phyloP scores from a whole-genome alignment of 2,888 invertebrate genomes.

The Lordiphosa andalusiaca region DNA sequence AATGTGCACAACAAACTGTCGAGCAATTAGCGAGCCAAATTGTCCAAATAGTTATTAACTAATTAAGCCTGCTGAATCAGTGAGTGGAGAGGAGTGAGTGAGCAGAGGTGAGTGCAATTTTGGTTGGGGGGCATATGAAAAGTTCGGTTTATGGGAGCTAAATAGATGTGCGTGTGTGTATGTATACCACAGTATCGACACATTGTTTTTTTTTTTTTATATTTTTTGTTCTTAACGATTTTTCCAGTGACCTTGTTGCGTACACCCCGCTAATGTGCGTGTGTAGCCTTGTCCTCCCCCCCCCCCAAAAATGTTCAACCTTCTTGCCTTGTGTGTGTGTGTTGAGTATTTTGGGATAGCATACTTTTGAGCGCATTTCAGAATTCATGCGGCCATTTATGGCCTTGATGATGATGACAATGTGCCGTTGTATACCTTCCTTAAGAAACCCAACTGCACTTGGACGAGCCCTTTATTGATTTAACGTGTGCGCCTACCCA shows the following conservation, averaged over 20 bases:
- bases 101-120: too few species aligned
- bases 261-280: conserved; percentile 50
- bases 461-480: conserved; percentile 61
- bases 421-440: conserved; percentile 14
- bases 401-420: conserved; percentile 14
- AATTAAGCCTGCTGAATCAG: too few species aligned
- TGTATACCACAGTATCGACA: conserved; percentile 47
- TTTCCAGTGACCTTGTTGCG: conserved; percentile 81
- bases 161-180: conserved; percentile 30
- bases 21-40: too few species aligned
- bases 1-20: too few species aligned
- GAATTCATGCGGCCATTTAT: conserved; percentile 26
- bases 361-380: conserved; percentile 46
- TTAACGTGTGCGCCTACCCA: conserved; percentile 18
- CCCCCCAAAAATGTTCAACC: conserved; percentile 31
- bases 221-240: conserved; percentile 76
- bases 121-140: too few species aligned
- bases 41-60: too few species aligned
- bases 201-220: conserved; percentile 36
- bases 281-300: conserved; percentile 53
- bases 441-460: conserved; percentile 47
- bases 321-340: conserved; percentile 15
- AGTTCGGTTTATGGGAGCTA: too few species aligned
- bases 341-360: conserved; percentile 36
- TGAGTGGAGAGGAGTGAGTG: too few species aligned